Conservation (phyloP, 2,888 invertebrate genomes). For the Pegoplata infirma region DNA sequence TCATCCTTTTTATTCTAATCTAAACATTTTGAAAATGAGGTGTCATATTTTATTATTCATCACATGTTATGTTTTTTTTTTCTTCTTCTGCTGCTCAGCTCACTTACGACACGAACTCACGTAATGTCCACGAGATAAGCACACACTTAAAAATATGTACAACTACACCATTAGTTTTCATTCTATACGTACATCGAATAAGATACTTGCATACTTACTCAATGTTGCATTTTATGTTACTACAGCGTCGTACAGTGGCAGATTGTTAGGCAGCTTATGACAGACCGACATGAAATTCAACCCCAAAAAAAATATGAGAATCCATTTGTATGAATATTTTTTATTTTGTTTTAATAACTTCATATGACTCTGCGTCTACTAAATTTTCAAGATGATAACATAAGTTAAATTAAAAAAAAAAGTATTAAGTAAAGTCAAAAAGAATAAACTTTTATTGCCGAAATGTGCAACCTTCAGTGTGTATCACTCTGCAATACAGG, state of each 20-base stretch:
- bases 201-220: slow-evolving; percentile 14
- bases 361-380: slow-evolving; percentile 28
- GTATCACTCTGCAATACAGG: no score
- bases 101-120: slow-evolving; percentile 56
- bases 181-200: slow-evolving; percentile 12
- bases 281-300: slow-evolving; percentile 62
- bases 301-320: slow-evolving; percentile 29
- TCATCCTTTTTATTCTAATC: slow-evolving; percentile 32
- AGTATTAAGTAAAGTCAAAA: background rate
- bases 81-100: slow-evolving; percentile 11
- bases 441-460: background rate
- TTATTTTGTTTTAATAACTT: slow-evolving; percentile 45
- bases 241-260: slow-evolving; percentile 39
- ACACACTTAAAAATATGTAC: slow-evolving; percentile 1
- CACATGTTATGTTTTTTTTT: slow-evolving; percentile 16
- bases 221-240: slow-evolving; percentile 37
- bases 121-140: slow-evolving; percentile 39
- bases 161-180: slow-evolving; percentile 4
- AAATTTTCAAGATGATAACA: slow-evolving; percentile 16
- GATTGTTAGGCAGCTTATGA: slow-evolving; percentile 59
- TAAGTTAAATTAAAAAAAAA: slow-evolving; percentile 21
- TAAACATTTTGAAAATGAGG: slow-evolving; percentile 36
- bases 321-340: slow-evolving; percentile 11
- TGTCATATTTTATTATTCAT: slow-evolving; percentile 60
- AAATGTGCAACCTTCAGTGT: no score